Conservation (phyloP, 2,888 invertebrate genomes). For the Caenorhabditis sinica region DNA sequence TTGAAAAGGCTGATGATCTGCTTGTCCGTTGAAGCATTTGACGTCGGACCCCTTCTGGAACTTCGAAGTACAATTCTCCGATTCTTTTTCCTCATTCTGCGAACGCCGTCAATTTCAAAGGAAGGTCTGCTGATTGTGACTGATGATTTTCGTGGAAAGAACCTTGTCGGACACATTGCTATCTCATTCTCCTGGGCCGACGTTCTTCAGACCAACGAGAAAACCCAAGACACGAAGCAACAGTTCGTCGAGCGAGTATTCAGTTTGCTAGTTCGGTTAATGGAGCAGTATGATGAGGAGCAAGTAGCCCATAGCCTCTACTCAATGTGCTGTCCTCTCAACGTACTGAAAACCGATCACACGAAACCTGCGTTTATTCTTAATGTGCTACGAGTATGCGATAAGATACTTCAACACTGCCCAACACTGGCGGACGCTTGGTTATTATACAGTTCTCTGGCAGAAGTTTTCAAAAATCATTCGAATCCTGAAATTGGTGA, state of each 20-base stretch:
- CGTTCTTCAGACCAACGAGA: background rate
- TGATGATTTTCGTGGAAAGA: conserved; percentile 49
- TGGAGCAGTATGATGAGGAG: conserved; percentile 32
- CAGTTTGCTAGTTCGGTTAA: conserved; percentile 31
- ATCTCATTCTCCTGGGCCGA: conserved; percentile 24
- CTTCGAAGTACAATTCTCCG: conserved; percentile 51
- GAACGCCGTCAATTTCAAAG: conserved; percentile 45
- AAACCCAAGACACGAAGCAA: conserved; percentile 8
- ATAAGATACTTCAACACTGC: conserved; percentile 34
- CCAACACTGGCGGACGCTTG: conserved; percentile 40
- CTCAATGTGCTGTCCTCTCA: conserved; percentile 46
- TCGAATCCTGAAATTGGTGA: conserved; percentile 55
- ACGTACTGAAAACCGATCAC: conserved; percentile 24
- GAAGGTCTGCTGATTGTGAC: conserved; percentile 10
- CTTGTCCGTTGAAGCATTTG: conserved; percentile 23
- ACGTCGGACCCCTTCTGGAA: conserved; percentile 38
- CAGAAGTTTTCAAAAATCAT: conserved; percentile 56
- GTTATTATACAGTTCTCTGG: conserved; percentile 46
- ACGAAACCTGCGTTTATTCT: conserved; percentile 32
- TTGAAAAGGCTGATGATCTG: conserved; percentile 34
- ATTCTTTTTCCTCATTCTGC: conserved; percentile 25
- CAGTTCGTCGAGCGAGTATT: conserved; percentile 43
- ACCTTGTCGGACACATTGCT: conserved; percentile 40
- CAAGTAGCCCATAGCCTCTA: conserved; percentile 30
- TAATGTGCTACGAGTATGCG: conserved; percentile 43